Evolutionary conservation across 2,888 invertebrate species (phyloP).

Genomic region (Dione juno): DNA sequence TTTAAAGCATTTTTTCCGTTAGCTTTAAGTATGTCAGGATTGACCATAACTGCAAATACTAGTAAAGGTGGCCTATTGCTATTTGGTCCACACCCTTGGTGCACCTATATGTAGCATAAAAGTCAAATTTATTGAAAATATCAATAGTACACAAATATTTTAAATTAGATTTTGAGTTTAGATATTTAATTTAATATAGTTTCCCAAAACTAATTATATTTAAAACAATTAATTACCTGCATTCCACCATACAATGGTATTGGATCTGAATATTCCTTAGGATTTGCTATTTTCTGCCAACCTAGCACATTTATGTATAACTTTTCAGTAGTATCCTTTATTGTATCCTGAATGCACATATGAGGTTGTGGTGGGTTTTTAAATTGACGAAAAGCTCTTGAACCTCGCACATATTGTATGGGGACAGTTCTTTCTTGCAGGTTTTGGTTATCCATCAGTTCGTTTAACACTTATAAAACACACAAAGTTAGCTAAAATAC

Average conservation of each 20-base stretch:
- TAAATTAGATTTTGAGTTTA: background rate
- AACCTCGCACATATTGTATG: constrained; percentile 83
- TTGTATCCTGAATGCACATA: constrained; percentile 87
- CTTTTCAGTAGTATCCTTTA: constrained; percentile 84
- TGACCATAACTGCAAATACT: constrained; percentile 89
- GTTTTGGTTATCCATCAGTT: constrained; percentile 75
- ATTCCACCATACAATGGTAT: constrained; percentile 89
- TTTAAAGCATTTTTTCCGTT: constrained; percentile 87
- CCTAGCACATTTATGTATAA: constrained; percentile 87
- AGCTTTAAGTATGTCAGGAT: constrained; percentile 87
- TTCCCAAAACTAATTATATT: constrained; percentile 14
- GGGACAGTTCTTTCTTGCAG: constrained; percentile 74
- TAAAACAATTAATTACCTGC: constrained; percentile 75
- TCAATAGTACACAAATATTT: background rate
- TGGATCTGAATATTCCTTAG: constrained; percentile 85
- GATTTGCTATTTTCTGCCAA: constrained; percentile 88
- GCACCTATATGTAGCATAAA: constrained; percentile 71
- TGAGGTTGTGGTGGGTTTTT: constrained; percentile 90
- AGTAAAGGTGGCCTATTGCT: constrained; percentile 83
- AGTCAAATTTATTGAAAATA: constrained; percentile 18
- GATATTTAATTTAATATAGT: background rate
- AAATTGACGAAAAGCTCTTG: constrained; percentile 86
- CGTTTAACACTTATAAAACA: constrained; percentile 48
- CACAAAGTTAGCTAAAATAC: constrained; percentile 45
- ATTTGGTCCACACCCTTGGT: constrained; percentile 84